Percentiles rank a stretch among this genome's conserved stretches.
Conservation (phyloP, 2,797 vertebrate genomes). For the Muscicapa comitata region DNA sequence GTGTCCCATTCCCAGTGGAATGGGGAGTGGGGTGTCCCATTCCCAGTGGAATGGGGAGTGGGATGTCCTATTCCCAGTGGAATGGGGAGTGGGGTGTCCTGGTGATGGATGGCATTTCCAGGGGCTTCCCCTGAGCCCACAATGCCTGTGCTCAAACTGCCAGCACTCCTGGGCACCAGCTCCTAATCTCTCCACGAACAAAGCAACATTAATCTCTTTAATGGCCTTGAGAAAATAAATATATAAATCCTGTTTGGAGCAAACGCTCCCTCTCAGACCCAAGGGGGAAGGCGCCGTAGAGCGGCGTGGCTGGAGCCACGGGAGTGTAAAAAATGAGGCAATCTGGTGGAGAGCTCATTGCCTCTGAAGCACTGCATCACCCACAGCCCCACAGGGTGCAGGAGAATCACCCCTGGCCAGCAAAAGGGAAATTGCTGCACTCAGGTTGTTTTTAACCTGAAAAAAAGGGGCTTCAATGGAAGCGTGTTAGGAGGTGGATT, state of each 20-base stretch:
- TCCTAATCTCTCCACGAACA: neutral
- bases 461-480: neutral
- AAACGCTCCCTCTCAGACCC: neutral
- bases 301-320: neutral
- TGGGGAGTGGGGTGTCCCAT: too few species aligned
- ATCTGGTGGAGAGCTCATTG: neutral
- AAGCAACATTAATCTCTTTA: neutral
- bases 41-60: too few species aligned
- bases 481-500: neutral
- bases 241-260: neutral
- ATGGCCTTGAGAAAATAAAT: neutral
- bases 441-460: neutral
- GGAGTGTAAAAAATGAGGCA: neutral
- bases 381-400: neutral
- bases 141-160: neutral
- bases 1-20: too few species aligned
- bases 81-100: too few species aligned
- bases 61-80: too few species aligned
- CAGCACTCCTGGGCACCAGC: neutral
- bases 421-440: neutral
- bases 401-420: neutral
- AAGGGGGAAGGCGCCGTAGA: neutral
- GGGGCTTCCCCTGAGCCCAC: neutral
- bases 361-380: neutral
- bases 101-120: fast-evolving